These are phyloP conservation scores for Ceriagrion tenellum DNA, from an alignment of 2,888 invertebrate genomes.

Conservation along the genomic window DNA sequence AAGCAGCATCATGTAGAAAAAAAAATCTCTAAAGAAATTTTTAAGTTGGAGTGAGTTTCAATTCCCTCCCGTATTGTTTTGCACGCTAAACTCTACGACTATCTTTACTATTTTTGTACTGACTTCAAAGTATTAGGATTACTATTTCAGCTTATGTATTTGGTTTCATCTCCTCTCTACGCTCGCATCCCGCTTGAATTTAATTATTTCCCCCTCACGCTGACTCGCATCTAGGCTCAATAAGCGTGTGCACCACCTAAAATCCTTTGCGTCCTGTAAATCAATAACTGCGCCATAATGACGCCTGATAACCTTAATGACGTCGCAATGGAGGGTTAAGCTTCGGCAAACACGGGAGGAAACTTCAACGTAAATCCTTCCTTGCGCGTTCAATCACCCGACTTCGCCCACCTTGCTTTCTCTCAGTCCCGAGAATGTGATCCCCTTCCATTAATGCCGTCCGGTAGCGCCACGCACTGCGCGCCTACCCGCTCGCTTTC, in stretches of 20 bases:
- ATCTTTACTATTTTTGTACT: neutral
- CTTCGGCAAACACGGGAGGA: neutral
- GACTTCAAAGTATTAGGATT: neutral
- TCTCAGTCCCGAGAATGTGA: neutral
- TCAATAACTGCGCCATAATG: conserved; percentile 36
- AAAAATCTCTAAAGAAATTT: too few relatives aligned
- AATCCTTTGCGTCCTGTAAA: neutral
- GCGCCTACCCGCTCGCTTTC: neutral
- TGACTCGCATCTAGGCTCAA: neutral
- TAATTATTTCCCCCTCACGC: too few relatives aligned
- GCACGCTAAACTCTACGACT: too few relatives aligned
- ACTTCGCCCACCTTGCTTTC: neutral
- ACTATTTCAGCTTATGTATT: neutral
- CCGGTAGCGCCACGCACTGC: neutral
- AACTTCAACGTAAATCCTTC: neutral
- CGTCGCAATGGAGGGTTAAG: conserved; percentile 35
- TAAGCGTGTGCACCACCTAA: neutral
- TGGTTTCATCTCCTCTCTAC: neutral
- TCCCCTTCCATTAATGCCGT: neutral
- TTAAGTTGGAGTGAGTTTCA: too few relatives aligned
- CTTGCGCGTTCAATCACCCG: neutral
- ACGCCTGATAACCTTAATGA: conserved; percentile 37
- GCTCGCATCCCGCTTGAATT: neutral
- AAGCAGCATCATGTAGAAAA: too few relatives aligned
- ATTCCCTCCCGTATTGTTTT: too few relatives aligned